Base-by-base conservation (phyloP, 1,140 invertebrate species). In the Maconellicoccus hirsutus region DNA sequence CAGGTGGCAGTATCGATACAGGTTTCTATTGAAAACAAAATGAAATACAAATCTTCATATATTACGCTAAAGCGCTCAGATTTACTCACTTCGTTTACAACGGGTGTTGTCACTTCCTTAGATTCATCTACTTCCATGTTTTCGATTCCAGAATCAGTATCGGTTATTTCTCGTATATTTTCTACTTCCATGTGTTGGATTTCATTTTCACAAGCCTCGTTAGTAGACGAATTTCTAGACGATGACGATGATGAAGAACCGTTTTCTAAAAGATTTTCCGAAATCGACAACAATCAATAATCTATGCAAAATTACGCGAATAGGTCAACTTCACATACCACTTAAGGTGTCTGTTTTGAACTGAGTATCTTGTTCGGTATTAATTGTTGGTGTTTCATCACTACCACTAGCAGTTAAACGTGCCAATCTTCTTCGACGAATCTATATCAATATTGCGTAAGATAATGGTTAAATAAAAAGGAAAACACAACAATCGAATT, bases 101-200 rank as follows among this genome's bases (percentile, higher is more conserved):
- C 42, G 29, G 71, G 39, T 72, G n/a, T n/a, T n/a, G 52, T 59
- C 22, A 33, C 59, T 39, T 74, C 73, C 70, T 82, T 79, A 2
- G 76, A 77, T 71, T 83, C 81, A 23, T 87, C 85, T 3, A 89
- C 87, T 79, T 89, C 87, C 87, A 89, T 90, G 76, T 85, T 88
- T 78, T 88, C 88, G 76, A 89, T 87, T 12, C 87, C 86, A 59
- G 87, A 89, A 79, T 89, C 87, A 42, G 88, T 86, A 79, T 89
- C 87, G 38, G 85, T 73, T 21, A 71, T 19, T 27, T 69, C 38
- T 69, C 19, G 42, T 22, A 14, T 42, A 25, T 14, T 69, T 14
- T 70, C 76, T 79, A 70, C 76, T 82, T 73, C 80, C 81, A 71
- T 77, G 78, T 72, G 84, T 81, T 74, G 82, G 82, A 29, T 80